Conservation (phyloP, 1,140 invertebrate genomes). For the Drosophila insularis region DNA sequence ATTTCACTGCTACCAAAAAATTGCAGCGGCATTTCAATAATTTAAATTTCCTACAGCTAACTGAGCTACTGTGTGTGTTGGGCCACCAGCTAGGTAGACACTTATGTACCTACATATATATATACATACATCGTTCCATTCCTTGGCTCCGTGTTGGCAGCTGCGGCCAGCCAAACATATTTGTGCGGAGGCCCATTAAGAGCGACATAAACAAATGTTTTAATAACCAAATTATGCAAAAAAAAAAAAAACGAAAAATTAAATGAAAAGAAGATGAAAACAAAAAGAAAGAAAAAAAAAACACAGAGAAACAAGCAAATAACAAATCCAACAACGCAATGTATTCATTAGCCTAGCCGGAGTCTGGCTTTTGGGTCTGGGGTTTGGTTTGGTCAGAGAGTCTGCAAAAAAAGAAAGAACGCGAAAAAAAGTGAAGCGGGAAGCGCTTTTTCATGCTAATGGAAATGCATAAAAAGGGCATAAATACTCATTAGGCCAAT, state of each 20-base stretch:
- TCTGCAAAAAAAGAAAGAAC: slow-evolving; percentile 6
- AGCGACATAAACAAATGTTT: slow-evolving; percentile 75
- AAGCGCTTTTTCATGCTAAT: slow-evolving; percentile 61
- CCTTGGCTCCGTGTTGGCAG: slow-evolving; percentile 1
- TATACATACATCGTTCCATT: background rate
- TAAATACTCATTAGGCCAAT: slow-evolving; percentile 71
- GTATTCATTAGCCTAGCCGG: slow-evolving; percentile 57
- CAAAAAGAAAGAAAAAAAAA: slow-evolving; percentile 29
- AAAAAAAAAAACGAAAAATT: slow-evolving; percentile 31
- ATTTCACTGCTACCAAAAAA: slow-evolving; percentile 2
- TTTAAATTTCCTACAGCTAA: slow-evolving; percentile 1
- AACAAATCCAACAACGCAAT: slow-evolving; percentile 28
- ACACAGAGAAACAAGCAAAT: slow-evolving; percentile 20
- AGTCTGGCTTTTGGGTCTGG: slow-evolving; percentile 2
- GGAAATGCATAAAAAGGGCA: slow-evolving; percentile 76
- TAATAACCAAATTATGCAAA: slow-evolving; percentile 76
- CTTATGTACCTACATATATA: too few species aligned
- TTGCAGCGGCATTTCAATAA: slow-evolving; percentile 15
- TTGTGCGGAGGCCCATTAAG: slow-evolving; percentile 59
- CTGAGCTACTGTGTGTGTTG: background rate
- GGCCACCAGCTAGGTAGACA: too few species aligned
- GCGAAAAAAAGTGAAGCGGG: slow-evolving; percentile 37
- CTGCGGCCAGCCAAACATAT: slow-evolving; percentile 37
- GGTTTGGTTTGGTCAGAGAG: background rate
- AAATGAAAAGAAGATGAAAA: slow-evolving; percentile 11